Base-by-base conservation (phyloP, 2,888 invertebrate species). In the Apodemia mormo region DNA sequence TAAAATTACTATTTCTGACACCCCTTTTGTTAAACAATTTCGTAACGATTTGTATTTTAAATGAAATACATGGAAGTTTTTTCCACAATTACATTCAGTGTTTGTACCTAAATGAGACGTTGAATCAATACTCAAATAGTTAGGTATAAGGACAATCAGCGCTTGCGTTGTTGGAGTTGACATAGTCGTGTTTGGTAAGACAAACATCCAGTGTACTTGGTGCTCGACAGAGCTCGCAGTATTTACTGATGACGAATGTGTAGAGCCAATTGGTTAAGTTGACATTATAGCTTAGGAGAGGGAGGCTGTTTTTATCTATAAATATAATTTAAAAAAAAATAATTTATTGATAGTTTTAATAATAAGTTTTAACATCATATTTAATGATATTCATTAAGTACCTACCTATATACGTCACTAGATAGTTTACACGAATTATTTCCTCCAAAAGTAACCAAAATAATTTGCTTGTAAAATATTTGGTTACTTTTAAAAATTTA, bases 231-330 rank as follows among this genome's bases (percentile, higher is more conserved):
- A 61, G 61, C 30, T 33, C 58, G 7, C 58, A 30, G 33, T 61
- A 14, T 61, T 61, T 61, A 29, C 61, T 12, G 58, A 58, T 61
- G 61, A 61, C 61, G 61, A 61, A 61, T 61, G 33, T 33, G 61
- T 1, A 61, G 30, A 61, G 61, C 33, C 12, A 61, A 61, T 61
- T 30, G 58, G 58, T 58, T 29, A 58, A 30, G 12, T 58, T 58
- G 58, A 30, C 29, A 58, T 58, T 58, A 10, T 58, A 58, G 58
- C 12, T 1, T n/a, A 58, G 10, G 29, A 58, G 58, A 0, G 10
- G 0, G 30, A 12, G n/a, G 12, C 22, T 54, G 52, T 54, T n/a
- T 52, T 40, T 40, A 40, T 40, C 8, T 40, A 40, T 40, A 0
- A 7, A 40, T 8, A 40, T 1, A 8, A 40, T 40, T 40, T 33